Evolutionary conservation across 2,888 invertebrate genomes (phyloP), one percentile per base, ranked within the genome.

Genomic region (Oscheius myriophilus): DNA sequence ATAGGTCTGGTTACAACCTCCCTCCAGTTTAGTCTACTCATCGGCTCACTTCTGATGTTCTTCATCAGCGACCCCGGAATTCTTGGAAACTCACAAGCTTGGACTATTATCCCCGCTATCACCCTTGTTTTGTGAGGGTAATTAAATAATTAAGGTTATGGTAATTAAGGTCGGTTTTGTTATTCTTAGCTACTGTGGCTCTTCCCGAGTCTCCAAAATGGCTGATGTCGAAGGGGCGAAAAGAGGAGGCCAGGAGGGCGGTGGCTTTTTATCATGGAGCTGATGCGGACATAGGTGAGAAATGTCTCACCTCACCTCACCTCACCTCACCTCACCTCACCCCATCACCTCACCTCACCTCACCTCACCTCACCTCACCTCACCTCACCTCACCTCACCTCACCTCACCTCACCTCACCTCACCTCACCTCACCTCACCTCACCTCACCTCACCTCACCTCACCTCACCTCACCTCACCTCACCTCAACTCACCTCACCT

Each of bases 171-270:
- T 70, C 68, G 2, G 16, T 64, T 12, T 21, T 70, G 1, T 45
- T 65, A 18, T 75, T 71, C 39, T 25, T 66, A 1, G 33, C 66
- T 45, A 63, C 72, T 0, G 33, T 33, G 1, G 52, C 65, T 3
- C 46, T 77, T 21, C 74, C 72, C n/a, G 77, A 77, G 14, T 77
- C 77, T 46, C 77, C 77, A 11, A 72, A 72, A 68, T 77, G 77
- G 77, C 64, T 77, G 2, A 62, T 73, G 0, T 43, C 66, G 21
- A 69, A 70, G 39, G 70, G 67, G 23, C 25, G 62, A 51, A 52
- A 62, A 43, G 73, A 75, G 42, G 72, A 74, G 49, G 77, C 77
- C 1, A 58, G 45, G 9, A 33, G 39, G 33, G 39, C 77, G 1
- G 64, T 72, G 4, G 41, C 51, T 4, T 75, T 61, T 49, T 77